phyloP scores from a whole-genome alignment of 2,888 invertebrate genomes.

The Sipha maydis region DNA sequence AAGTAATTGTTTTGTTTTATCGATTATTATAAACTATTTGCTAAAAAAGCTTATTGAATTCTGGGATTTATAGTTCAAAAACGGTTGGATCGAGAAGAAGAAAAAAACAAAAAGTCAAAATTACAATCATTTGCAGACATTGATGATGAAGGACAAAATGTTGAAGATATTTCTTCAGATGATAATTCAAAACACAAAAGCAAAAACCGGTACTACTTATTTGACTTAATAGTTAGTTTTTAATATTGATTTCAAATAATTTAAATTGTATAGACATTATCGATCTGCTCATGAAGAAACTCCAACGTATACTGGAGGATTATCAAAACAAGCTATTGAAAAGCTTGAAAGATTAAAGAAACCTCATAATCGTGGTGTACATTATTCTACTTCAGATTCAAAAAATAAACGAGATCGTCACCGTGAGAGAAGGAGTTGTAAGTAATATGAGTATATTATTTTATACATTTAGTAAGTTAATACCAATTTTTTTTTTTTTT shows the following conservation, averaged over 20 bases:
- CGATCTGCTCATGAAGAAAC: conserved; percentile 86
- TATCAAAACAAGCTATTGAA: conserved; percentile 77
- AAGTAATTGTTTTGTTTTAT: conserved; percentile 67
- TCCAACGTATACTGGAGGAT: conserved; percentile 93
- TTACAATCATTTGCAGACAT: conserved; percentile 74
- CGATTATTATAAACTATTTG: neutral
- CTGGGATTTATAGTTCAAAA: conserved; percentile 65
- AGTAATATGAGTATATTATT: neutral
- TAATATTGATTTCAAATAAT: neutral
- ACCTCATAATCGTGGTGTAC: conserved; percentile 77
- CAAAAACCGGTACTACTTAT: conserved; percentile 62
- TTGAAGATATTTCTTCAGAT: conserved; percentile 37
- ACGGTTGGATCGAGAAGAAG: conserved; percentile 67
- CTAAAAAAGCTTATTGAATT: neutral
- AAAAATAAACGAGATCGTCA: conserved; percentile 67
- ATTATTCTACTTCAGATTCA: conserved; percentile 75
- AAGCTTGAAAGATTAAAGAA: conserved; percentile 67
- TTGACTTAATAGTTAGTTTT: neutral
- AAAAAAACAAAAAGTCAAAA: conserved; percentile 66
- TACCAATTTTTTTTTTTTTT: neutral
- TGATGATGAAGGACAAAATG: conserved; percentile 67
- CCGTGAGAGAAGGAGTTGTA: conserved; percentile 24
- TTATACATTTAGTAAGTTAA: neutral
- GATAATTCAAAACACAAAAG: conserved; percentile 30
- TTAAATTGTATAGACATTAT: conserved; percentile 73